Evolutionary conservation across 2,113 vertebrate genomes (phyloP), one percentile per base, ranked within the genome.

Genomic region (Plotosus lineatus): DNA sequence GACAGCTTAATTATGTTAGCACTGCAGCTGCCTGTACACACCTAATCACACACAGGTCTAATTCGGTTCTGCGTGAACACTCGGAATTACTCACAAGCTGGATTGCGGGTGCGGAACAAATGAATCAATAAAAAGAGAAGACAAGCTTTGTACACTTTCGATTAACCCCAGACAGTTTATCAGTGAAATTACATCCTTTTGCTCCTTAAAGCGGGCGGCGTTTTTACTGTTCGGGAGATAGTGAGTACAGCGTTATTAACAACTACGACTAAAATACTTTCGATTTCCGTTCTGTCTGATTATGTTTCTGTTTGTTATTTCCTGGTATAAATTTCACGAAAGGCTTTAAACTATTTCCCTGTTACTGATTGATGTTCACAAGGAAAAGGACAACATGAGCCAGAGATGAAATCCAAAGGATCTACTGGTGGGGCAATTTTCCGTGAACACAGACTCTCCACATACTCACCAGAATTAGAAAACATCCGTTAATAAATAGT

Each of bases 1-100:
- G 85, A 83, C 85, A 81, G 75, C 79, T 84, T 82, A 79, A 81
- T 86, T 82, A 82, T 63, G 60, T 31, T 74, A 53, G 26, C 28
- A 75, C 44, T 79, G 46, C 75, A 69, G 80, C 75, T 56, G 36
- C 40, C 60, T 38, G 77, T 71, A 55, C 78, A 69, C 53, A 83
- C 44, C 78, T 63, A 80, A 81, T 83, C 82, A 81, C 78, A 81
- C 28, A 61, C 26, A 68, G 68, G 23, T 60, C 36, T 77, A 31
- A 80, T 40, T 82, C 66, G 40, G 51, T 60, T 69, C 53, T 26
- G 73, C 31, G 11, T 48, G 23, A 81, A n/a, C 66, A 78, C 71
- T 53, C 58, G 51, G 65, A 78, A 69, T 80, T 40, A 77, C 77
- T 74, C 46, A 50, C 63, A 26, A 38, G 31, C 65, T 26, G 50